Evolutionary conservation across 2,113 vertebrate genomes (phyloP), one percentile per base, ranked within the genome.

Genomic region (Amblyornis subalaris): DNA sequence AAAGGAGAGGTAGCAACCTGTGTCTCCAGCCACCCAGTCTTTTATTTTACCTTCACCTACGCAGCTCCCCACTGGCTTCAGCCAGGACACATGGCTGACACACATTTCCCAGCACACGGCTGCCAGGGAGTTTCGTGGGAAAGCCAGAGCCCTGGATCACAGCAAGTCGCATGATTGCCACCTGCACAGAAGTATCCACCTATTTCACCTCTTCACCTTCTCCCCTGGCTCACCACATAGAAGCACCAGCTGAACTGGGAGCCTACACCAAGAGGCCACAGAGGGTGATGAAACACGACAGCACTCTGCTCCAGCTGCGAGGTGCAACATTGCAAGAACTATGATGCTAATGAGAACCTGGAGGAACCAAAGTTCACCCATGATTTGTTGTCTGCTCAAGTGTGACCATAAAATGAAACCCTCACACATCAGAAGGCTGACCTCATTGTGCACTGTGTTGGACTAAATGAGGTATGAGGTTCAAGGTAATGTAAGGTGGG

Each of bases 41-140:
- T 53, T 42, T 55, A 36, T 48, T 10, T 55, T 33, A 53, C 53
- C 26, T 48, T 48, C 44, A 44, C 28, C 44, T 21, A 3, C 10
- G 14, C 23, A 86, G 64, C 19, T 72, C 48, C 40, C 67, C 62
- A 11, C 31, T 31, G 38, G 25, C 57, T 91, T 62, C 54, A 72
- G 33, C 29, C 12, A 5, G 35, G 64, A 76, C 33, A 55, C 53
- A 23, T 0, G 0, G 45, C 36, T 47, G 36, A n/a, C 0, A 0
- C 21, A 11, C 0, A 0, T 29, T 44, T 61, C n/a, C 48, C 4
- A 2, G 33, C 42, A 77, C 3, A 0, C 1, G 18, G 38, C 71
- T 72, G 14, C 16, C 22, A 40, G 1, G 1, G 25, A 74, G 22
- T 11, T 42, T 9, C 0, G 0, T 24, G 12, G 4, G 0, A 64